Evolutionary conservation across 2,113 vertebrate genomes (phyloP).

Genomic region (Meriones unguiculatus): DNA sequence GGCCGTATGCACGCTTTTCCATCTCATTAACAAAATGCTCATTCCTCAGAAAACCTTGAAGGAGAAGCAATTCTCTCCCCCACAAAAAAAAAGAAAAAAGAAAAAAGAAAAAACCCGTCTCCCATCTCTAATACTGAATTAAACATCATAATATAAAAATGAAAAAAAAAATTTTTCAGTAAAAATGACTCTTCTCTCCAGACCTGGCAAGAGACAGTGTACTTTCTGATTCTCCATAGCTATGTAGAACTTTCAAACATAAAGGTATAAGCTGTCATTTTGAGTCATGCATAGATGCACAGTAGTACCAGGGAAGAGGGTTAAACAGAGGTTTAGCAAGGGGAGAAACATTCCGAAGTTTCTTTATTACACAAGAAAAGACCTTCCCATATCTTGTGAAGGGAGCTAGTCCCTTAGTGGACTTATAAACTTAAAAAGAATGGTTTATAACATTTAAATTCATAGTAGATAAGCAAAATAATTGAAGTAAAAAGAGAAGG

Average conservation of each 20-base stretch:
- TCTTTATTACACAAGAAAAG: not conserved
- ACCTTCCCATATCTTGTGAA: not conserved
- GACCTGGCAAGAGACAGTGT: not conserved
- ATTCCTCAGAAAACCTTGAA: constrained; percentile 4
- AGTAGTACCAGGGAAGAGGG: not conserved
- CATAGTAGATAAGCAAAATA: not conserved
- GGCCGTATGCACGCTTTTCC: not conserved
- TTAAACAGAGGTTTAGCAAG: not conserved
- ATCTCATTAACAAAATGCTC: constrained; percentile 47
- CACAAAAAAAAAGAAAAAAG: not conserved
- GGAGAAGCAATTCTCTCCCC: not conserved
- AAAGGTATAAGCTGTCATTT: not conserved
- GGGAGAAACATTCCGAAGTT: not conserved
- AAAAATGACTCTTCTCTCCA: not conserved
- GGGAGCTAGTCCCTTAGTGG: not conserved
- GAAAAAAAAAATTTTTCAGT: not conserved
- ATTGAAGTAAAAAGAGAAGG: not conserved
- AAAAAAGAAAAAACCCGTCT: not conserved
- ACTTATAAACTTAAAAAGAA: not conserved
- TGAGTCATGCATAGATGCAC: not conserved
- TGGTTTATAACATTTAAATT: not conserved
- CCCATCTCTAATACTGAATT: not conserved
- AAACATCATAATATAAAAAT: not conserved
- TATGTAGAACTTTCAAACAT: not conserved
- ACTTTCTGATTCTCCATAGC: not conserved